Evolutionary conservation across 2,888 invertebrate species (phyloP).

Genomic region (Cynaeus angustus): DNA sequence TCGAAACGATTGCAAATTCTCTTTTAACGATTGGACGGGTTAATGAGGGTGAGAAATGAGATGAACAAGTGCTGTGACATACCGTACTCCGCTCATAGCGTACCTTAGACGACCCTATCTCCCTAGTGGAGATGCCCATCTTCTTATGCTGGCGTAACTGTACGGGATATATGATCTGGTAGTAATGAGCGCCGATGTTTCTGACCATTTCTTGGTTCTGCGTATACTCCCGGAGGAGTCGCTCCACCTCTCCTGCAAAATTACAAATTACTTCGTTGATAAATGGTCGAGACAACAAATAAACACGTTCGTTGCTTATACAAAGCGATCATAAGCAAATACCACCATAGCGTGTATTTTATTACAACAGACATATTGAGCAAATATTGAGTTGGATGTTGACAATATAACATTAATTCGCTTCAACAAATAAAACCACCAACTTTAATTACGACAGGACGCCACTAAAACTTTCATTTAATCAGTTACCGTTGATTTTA

Average conservation of each 20-base stretch:
- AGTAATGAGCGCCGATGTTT: slow-evolving; percentile 92
- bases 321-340: not conserved
- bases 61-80: slow-evolving; percentile 72
- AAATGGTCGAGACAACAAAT: slow-evolving; percentile 43
- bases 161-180: slow-evolving; percentile 96
- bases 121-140: slow-evolving; percentile 95
- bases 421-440: too few species aligned
- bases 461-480: too few species aligned
- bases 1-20: slow-evolving; percentile 8
- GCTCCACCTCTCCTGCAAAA: slow-evolving; percentile 89
- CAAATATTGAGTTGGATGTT: too few species aligned
- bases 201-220: slow-evolving; percentile 94
- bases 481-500: too few species aligned
- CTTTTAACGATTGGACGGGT: not conserved
- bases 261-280: slow-evolving; percentile 19
- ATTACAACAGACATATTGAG: too few species aligned
- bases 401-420: too few species aligned
- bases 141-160: slow-evolving; percentile 96
- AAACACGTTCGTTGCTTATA: slow-evolving; percentile 53
- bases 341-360: too few species aligned
- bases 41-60: slow-evolving; percentile 56
- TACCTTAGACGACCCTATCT: slow-evolving; percentile 92
- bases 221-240: slow-evolving; percentile 90
- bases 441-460: too few species aligned
- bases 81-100: slow-evolving; percentile 76